These are phyloP conservation scores for Chionomys nivalis DNA, from an alignment of 2,113 vertebrate species.

Conservation along the genomic window DNA sequence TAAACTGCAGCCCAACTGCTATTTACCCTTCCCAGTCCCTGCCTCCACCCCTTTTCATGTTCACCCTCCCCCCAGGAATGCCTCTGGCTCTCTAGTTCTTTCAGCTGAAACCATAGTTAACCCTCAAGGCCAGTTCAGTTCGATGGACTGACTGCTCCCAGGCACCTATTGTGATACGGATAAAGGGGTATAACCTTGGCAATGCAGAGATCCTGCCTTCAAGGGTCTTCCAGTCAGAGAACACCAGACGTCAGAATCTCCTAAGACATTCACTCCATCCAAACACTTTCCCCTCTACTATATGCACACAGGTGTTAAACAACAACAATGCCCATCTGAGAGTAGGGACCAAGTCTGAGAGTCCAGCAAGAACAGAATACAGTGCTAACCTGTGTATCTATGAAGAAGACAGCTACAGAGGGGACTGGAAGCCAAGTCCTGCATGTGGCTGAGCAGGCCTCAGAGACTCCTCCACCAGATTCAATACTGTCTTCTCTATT, in stretches of 20 bases:
- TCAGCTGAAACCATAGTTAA: background rate
- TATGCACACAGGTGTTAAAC: background rate
- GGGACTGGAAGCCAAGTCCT: conserved; percentile 40
- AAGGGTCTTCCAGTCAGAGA: background rate
- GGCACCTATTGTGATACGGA: background rate
- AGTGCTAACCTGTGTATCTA: background rate
- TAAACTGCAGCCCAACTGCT: background rate
- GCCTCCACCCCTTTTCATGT: background rate
- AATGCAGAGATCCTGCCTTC: background rate
- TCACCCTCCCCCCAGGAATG: background rate
- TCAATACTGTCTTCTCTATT: conserved; percentile 47
- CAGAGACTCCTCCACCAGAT: background rate
- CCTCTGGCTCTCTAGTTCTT: background rate
- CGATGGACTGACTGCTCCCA: background rate
- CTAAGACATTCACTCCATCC: background rate
- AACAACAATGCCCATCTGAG: background rate
- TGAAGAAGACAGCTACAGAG: background rate
- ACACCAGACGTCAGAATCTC: background rate
- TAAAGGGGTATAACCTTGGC: background rate
- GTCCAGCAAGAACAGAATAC: fast-evolving
- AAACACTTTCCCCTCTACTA: background rate
- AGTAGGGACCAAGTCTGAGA: background rate
- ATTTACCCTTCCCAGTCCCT: background rate
- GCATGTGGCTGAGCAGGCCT: background rate
- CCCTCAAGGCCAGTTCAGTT: background rate